These are phyloP conservation scores for Clupea harengus DNA, from an alignment of 2,113 vertebrate species.

Conservation along the genomic window DNA sequence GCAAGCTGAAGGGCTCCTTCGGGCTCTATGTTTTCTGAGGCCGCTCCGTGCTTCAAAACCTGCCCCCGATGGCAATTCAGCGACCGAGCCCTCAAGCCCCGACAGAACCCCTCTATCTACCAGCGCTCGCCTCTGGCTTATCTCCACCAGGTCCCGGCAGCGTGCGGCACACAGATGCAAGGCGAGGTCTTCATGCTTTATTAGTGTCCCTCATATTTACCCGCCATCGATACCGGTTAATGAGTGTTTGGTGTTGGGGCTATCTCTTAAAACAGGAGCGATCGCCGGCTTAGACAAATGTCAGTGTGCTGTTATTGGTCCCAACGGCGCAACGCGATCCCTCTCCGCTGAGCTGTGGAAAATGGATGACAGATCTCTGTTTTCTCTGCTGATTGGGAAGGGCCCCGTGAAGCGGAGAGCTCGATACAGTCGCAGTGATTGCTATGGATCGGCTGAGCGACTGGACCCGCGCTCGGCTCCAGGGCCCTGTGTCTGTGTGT, in stretches of 20 bases:
- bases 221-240: not conserved
- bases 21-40: not conserved
- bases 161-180: not conserved
- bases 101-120: not conserved
- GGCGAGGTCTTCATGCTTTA: conserved; percentile 8
- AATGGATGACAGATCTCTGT: conserved; percentile 65
- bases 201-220: conserved; percentile 1
- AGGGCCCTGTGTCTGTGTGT: not conserved
- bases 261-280: conserved; percentile 19
- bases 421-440: conserved; percentile 70
- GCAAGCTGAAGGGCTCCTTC: not conserved
- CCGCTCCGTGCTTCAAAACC: not conserved
- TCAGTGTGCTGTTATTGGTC: not conserved
- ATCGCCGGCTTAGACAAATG: not conserved
- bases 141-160: not conserved
- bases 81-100: not conserved
- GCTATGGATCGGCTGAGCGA: conserved; percentile 66
- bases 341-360: conserved; percentile 48
- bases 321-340: not conserved
- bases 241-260: not conserved
- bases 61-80: not conserved
- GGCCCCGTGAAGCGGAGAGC: conserved; percentile 63
- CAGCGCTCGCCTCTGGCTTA: not conserved
- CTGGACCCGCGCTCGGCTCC: conserved; percentile 10
- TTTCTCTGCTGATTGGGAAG: conserved; percentile 67